Evolutionary conservation across 2,113 vertebrate species (phyloP).

Genomic region (Accipiter virgatus): DNA sequence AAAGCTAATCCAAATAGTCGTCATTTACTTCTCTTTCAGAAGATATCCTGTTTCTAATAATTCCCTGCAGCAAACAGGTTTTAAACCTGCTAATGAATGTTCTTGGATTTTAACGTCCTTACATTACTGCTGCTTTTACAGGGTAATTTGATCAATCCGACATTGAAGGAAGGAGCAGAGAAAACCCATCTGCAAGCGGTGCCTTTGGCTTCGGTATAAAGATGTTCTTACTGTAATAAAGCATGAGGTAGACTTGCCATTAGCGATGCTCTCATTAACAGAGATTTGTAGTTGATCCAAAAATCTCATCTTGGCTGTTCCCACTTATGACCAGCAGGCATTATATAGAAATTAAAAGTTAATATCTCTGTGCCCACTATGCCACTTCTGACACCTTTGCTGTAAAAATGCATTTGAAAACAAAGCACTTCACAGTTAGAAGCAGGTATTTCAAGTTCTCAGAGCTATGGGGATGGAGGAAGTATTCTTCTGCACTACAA

Average conservation of each 20-base stretch:
- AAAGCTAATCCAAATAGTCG: background rate
- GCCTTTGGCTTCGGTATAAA: background rate
- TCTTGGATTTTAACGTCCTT: background rate
- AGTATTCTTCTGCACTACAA: background rate
- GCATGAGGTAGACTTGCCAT: accelerated
- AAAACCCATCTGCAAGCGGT: background rate
- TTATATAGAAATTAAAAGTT: background rate
- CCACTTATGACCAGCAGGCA: background rate
- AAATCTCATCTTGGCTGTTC: background rate
- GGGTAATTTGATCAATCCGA: background rate
- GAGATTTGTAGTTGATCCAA: background rate
- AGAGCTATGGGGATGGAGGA: background rate
- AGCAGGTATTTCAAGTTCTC: background rate
- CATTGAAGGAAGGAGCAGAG: background rate
- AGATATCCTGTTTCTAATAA: background rate
- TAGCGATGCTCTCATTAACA: background rate
- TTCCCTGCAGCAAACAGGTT: background rate
- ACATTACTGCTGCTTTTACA: background rate
- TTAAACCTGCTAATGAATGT: background rate
- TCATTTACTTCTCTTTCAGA: background rate
- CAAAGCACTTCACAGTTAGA: accelerated
- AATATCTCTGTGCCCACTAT: background rate
- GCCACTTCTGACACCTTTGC: background rate
- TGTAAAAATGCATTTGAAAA: background rate
- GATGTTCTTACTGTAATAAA: background rate